Percentiles rank a stretch among this genome's conserved stretches.
These are phyloP conservation scores for Petrocephalus zakoni DNA, from an alignment of 2,113 vertebrate species.

Conservation along the genomic window DNA sequence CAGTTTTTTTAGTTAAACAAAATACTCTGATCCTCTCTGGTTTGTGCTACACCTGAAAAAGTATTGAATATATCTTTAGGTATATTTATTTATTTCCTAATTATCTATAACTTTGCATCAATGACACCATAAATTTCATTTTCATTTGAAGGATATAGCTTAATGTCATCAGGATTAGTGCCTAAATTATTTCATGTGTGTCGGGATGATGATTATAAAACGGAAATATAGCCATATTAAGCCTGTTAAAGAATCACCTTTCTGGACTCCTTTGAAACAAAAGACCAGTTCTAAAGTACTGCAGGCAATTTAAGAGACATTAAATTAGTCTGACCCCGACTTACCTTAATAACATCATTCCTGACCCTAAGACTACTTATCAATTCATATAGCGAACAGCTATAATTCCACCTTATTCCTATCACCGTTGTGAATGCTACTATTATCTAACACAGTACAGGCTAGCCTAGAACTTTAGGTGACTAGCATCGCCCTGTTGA, in stretches of 20 bases:
- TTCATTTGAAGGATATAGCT: slow-evolving; percentile 9
- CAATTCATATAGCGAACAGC: slow-evolving; percentile 10
- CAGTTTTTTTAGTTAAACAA: neutral
- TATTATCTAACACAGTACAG: slow-evolving; percentile 4
- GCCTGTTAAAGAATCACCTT: neutral
- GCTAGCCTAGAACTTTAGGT: neutral
- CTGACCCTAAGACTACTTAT: neutral
- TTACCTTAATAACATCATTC: slow-evolving; percentile 11
- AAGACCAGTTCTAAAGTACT: neutral
- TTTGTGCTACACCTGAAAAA: neutral
- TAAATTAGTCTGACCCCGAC: slow-evolving; percentile 11
- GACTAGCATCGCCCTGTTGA: neutral
- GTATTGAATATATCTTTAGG: neutral
- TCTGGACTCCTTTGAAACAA: slow-evolving; percentile 5
- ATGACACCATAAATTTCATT: neutral
- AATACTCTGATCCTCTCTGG: neutral
- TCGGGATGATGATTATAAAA: neutral
- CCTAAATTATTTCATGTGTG: slow-evolving; percentile 17
- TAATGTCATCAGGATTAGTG: slow-evolving; percentile 2
- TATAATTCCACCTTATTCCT: slow-evolving; percentile 3
- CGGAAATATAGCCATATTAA: neutral
- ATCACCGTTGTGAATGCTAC: neutral
- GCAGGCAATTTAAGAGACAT: neutral
- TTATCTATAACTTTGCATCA: neutral
- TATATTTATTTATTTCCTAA: neutral